These are phyloP conservation scores for Harpalus rubripes DNA, from an alignment of 2,888 invertebrate species.

Conservation along the genomic window DNA sequence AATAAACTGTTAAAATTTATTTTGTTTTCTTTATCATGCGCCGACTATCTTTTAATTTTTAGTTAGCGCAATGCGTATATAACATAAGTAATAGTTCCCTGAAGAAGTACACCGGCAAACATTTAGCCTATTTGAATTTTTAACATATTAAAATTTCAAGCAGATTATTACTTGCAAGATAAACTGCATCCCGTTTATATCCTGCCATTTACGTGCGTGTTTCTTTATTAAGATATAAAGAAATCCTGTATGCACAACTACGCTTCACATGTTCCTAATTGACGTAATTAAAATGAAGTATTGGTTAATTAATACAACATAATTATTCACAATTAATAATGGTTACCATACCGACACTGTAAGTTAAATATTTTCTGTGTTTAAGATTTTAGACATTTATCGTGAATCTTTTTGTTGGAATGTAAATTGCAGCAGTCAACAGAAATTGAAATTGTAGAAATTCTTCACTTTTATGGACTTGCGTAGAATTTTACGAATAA, in stretches of 20 bases:
- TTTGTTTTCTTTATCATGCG: neutral
- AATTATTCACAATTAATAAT: conserved; percentile 36
- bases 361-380: conserved; percentile 28
- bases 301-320: conserved; percentile 42
- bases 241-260: conserved; percentile 6
- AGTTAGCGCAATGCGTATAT: neutral
- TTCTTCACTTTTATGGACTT: neutral
- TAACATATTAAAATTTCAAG: conserved; percentile 31
- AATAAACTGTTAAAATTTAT: conserved; percentile 22
- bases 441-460: neutral
- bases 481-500: conserved; percentile 4
- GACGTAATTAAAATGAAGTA: conserved; percentile 45
- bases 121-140: conserved; percentile 34
- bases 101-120: neutral
- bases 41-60: neutral
- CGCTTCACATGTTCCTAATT: conserved; percentile 29
- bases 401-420: conserved; percentile 14
- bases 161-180: conserved; percentile 24
- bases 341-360: neutral
- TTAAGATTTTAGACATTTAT: conserved; percentile 3
- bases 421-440: conserved; percentile 5
- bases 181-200: conserved; percentile 29
- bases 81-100: conserved; percentile 8
- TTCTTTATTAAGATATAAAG: conserved; percentile 38
- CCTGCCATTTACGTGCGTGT: conserved; percentile 26